Evolutionary conservation across 2,888 invertebrate genomes (phyloP), one percentile per base, ranked within the genome.

Genomic region (Meiosimyza decipiens): DNA sequence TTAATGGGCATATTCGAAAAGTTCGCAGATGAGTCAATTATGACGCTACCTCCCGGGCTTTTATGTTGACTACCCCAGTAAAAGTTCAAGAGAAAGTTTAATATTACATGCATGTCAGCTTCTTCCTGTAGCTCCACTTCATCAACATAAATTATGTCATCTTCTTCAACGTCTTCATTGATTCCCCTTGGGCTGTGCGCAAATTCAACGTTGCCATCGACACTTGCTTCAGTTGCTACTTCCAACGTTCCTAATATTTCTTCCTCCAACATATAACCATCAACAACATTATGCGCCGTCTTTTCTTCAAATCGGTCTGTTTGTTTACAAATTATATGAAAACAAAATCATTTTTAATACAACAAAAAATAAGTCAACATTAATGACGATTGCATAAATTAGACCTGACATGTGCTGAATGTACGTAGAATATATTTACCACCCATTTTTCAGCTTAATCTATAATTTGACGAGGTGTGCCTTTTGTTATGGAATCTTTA

Each of bases 401-500:
- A 33, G n/a, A 33, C 28, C 33, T 52, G 13, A 52, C 52, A 28
- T 52, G 51, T 12, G 28, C 33, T 15, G 4, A 59, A 33, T n/a
- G 13, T 2, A 12, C 16, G 16, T 15, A 47, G n/a, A 1, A 22
- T 33, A 11, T 3, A 60, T 70, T 68, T 71, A 76, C 74, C 76
- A 22, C 66, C 64, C 75, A 77, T 76, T 64, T 52, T 70, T 12
- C 12, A 3, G 18, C 1, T 13, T 28, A 12, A 59, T 9, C 63
- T 13, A 18, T 16, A 6, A 52, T 52, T 18, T 52, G n/a, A 6
- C 18, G 11, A 5, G 51, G 51, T 52, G 28, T 52, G 11, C 49
- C n/a, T 59, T 5, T n/a, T 57, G 51, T 65, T 16, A 55, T 15
- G 2, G 47, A 54, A 15, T 47, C 18, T 47, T 28, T 67, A 28